Evolutionary conservation across 2,113 vertebrate species (phyloP).

Genomic region (Tiliqua scincoides): DNA sequence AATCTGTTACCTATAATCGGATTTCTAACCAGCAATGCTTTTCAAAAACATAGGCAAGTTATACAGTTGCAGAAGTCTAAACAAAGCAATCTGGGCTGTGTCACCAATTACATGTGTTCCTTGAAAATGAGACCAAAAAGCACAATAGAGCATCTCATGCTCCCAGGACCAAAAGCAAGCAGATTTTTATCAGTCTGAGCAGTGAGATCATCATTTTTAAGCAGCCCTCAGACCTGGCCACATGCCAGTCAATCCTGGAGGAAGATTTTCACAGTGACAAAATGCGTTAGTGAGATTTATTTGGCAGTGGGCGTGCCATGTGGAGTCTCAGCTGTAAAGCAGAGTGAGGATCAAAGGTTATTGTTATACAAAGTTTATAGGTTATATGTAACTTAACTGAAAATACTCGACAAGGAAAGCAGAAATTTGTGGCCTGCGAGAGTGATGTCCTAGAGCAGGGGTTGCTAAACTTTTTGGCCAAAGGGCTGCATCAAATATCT

Average conservation of each 20-base stretch:
- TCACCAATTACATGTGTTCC: background rate
- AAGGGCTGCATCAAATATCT: too few relatives aligned
- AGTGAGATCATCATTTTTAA: constrained; percentile 11
- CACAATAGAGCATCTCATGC: background rate
- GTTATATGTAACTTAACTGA: too few relatives aligned
- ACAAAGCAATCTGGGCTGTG: background rate
- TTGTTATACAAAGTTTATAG: too few relatives aligned
- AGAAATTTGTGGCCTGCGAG: too few relatives aligned
- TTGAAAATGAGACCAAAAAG: background rate
- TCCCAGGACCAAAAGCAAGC: background rate
- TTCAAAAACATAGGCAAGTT: constrained; percentile 16
- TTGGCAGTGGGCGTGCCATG: constrained; percentile 9
- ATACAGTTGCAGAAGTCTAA: background rate
- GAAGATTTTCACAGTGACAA: constrained; percentile 44
- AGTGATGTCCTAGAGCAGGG: too few relatives aligned
- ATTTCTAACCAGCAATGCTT: constrained; percentile 17
- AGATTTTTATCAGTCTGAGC: background rate
- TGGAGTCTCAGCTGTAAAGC: background rate
- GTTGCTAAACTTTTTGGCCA: too few relatives aligned
- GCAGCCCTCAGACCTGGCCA: background rate
- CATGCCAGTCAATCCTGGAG: background rate
- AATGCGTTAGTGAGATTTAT: constrained; percentile 20
- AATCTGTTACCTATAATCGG: background rate
- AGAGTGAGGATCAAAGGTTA: background rate
- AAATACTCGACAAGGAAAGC: too few relatives aligned